Conservation (phyloP, 2,113 vertebrate genomes). For the Dicrurus megarhynchus region DNA sequence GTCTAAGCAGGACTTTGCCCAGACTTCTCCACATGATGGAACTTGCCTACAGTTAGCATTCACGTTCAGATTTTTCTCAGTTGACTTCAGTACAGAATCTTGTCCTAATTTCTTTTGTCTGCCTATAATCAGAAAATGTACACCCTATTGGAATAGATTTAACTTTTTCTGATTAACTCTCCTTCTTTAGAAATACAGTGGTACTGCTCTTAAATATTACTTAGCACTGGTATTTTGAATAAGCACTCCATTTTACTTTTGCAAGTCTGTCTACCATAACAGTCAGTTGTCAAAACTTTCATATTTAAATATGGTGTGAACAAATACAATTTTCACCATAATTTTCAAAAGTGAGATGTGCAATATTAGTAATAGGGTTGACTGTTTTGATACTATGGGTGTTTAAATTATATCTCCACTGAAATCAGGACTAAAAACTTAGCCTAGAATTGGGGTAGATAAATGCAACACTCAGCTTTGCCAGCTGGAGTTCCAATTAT, state of each 20-base stretch:
- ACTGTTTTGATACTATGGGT: not conserved
- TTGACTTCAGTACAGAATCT: not conserved
- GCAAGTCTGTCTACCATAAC: not conserved
- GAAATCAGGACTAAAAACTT: not conserved
- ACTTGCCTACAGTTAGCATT: not conserved
- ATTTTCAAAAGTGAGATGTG: not conserved
- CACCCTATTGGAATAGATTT: not conserved
- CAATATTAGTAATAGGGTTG: not conserved
- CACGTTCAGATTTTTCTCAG: not conserved
- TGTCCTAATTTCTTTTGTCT: not conserved
- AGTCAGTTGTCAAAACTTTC: not conserved
- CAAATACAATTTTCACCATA: not conserved
- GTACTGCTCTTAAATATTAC: not conserved
- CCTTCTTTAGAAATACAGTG: not conserved
- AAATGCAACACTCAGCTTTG: not conserved
- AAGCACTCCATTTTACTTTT: not conserved
- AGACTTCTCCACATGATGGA: not conserved
- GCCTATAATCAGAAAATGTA: not conserved
- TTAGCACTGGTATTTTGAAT: not conserved
- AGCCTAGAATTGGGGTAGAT: not conserved
- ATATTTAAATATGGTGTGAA: not conserved
- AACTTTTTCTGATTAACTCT: not conserved
- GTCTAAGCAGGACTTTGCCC: not conserved
- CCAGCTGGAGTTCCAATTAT: not conserved
- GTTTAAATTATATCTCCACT: not conserved